Percentiles rank a stretch among this genome's conserved stretches.
phyloP scores from a whole-genome alignment of 37 sponge, comb jelly and placozoan species.

The Ephydatia muelleri region DNA sequence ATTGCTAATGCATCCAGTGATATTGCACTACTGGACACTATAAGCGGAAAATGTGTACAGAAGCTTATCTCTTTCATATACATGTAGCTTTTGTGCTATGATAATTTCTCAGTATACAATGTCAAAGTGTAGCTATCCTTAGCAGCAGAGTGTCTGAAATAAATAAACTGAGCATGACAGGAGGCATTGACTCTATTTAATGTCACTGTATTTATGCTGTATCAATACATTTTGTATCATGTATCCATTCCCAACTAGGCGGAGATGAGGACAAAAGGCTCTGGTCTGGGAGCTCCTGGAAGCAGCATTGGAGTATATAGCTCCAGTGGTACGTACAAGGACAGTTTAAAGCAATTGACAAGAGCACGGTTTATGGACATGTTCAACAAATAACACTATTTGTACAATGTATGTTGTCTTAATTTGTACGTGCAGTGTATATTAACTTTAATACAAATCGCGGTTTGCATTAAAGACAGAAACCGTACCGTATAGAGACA shows the following conservation, averaged over 20 bases:
- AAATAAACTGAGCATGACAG: neutral
- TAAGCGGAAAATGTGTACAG: too few species aligned
- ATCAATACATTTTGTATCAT: too few species aligned
- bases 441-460: neutral
- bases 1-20: too few species aligned
- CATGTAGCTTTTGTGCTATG: too few species aligned
- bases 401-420: neutral
- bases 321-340: constrained; percentile 63
- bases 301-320: constrained; percentile 47
- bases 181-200: too few species aligned
- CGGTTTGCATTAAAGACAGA: too few species aligned
- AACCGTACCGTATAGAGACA: too few species aligned
- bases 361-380: constrained; percentile 56
- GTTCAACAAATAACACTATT: constrained; percentile 14
- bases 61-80: too few species aligned
- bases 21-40: too few species aligned
- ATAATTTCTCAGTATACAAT: too few species aligned
- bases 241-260: constrained; percentile 56
- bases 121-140: too few species aligned
- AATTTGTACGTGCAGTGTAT: neutral
- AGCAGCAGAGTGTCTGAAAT: neutral
- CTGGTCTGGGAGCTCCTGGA: constrained; percentile 67
- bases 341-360: constrained; percentile 68
- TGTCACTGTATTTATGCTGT: too few species aligned
- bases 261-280: constrained; percentile 35